Conservation (phyloP, 2,113 vertebrate genomes). For the Barnardius zonarius region DNA sequence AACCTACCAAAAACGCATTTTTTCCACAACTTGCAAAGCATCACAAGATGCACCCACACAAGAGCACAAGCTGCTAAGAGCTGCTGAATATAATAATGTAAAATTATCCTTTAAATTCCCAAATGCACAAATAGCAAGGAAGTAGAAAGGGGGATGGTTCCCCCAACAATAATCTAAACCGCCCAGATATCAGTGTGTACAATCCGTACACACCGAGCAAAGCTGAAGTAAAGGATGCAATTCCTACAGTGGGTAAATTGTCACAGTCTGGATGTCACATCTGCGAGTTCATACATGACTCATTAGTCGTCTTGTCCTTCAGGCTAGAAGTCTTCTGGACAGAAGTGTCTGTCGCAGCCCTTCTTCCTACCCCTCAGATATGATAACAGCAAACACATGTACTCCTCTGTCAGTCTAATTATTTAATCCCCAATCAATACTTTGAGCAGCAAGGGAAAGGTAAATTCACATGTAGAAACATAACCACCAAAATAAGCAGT, state of each 20-base stretch:
- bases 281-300: not conserved
- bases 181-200: not conserved
- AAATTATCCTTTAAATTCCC: slow-evolving; percentile 22
- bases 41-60: slow-evolving; percentile 42
- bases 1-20: not conserved
- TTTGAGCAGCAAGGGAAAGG: not conserved
- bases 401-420: not conserved
- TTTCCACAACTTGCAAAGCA: slow-evolving; percentile 35
- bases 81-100: slow-evolving; percentile 6
- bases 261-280: not conserved
- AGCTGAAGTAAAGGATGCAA: not conserved
- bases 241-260: not conserved
- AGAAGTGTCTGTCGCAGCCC: not conserved
- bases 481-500: not conserved
- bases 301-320: not conserved
- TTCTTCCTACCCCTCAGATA: not conserved
- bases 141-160: not conserved
- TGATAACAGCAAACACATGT: not conserved
- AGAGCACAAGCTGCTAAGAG: slow-evolving; percentile 4
- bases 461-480: not conserved
- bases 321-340: not conserved
- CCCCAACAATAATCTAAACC: not conserved
- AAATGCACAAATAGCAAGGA: not conserved
- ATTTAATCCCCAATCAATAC: not conserved
- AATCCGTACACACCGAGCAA: not conserved